Evolutionary conservation across 2,888 invertebrate genomes (phyloP), one percentile per base, ranked within the genome.

Genomic region (Hydriomena furcata): DNA sequence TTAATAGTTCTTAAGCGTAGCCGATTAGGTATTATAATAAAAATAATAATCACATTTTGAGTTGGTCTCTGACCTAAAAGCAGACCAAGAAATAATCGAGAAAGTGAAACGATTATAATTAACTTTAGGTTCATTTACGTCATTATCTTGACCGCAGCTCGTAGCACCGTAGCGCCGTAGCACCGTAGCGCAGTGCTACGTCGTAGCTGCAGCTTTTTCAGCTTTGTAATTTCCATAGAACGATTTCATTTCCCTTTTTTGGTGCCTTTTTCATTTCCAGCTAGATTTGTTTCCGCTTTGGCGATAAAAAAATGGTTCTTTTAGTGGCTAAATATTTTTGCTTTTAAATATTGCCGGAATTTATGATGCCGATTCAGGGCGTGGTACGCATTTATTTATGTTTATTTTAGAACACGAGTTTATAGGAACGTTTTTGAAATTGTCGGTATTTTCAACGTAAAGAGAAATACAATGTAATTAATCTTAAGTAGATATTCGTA

Each of bases 121-220:
- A n/a, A n/a, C n/a, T n/a, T n/a, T 28, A 13, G 7, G 24, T 40
- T 23, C 27, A 12, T 30, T 32, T 38, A 24, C 32, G 40, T 41
- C 13, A 34, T 46, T 46, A 47, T 30, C 17, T 30, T 24, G 6
- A 25, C 23, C 35, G 30, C 34, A 38, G 23, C 45, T 44, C 37
- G 38, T 47, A 47, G 40, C 34, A n/a, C 2, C 44, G 49, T 47
- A 50, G 46, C 45, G 37, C 10, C 41, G 42, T 42, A 47, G 43
- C 48, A 23, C 25, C 48, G 52, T 48, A 49, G 41, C 31, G 20
- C 31, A 31, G 28, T 49, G 48, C 48, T 53, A 53, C 53, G 49
- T 6, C 45, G 45, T 53, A 49, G 44, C 53, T 42, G 48, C 35
- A 35, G 23, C 25, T 40, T 47, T 28, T 40, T 5, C n/a, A 34